Base-by-base conservation (phyloP, 1,140 invertebrate genomes). In the Drosophila cardini region DNA sequence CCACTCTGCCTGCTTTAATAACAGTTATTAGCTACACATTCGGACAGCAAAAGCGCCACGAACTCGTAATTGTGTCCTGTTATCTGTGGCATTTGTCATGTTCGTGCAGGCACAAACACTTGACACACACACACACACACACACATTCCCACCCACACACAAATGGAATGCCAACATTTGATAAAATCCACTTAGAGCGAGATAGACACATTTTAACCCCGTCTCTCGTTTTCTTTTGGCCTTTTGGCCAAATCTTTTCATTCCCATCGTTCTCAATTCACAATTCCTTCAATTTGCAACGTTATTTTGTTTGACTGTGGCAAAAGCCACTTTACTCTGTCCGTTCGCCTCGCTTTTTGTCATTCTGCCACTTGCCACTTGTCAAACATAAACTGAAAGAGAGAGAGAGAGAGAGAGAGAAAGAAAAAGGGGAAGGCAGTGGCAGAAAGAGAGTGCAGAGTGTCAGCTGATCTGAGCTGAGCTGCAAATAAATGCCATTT, bases 401-500 rank as follows among this genome's bases (percentile, higher is more conserved):
- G n/a, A 53, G n/a, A 1, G 50, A 1, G 13, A 26, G 30, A n/a
- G 21, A 4, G 21, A 2, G 2, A 3, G 21, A 5, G 21, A 5
- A 26, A 2, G 21, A 26, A n/a, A n/a, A n/a, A n/a, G n/a, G n/a
- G n/a, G n/a, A n/a, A n/a, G n/a, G n/a, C 43, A 46, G 6, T 8
- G 1, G 18, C 13, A 21, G 1, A n/a, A 15, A 15, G 21, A n/a
- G 3, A 55, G 38, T 9, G 40, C 26, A 15, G 26, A 18, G 15
- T 5, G 10, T 26, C 13, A 58, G 40, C 32, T 2, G 46, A 26
- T 32, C 30, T 40, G 36, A 43, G 63, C 46, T 38, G 45, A 53
- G 80, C 70, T 77, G 75, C 83, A 80, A 87, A 87, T 87, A 87
- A 87, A 89, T 86, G 83, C 81, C 84, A 81, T 84, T 87, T 89